Evolutionary conservation across 1,140 invertebrate species (phyloP).

Genomic region (Wiebesia pumilae): DNA sequence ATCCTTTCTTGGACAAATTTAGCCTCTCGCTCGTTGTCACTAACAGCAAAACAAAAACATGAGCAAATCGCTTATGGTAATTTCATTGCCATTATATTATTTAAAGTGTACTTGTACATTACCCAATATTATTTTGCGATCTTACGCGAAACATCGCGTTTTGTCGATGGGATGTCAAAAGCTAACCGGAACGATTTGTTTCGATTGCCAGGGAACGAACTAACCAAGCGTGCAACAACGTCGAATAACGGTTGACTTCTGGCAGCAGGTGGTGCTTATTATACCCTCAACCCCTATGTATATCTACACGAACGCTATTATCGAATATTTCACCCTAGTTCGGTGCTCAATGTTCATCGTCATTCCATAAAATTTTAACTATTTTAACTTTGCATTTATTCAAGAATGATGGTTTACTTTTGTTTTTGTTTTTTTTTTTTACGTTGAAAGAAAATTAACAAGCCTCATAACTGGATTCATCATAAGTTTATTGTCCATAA

Average conservation of each 20-base stretch:
- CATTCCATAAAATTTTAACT: not conserved
- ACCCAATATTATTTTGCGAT: constrained; percentile 67
- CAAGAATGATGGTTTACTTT: not conserved
- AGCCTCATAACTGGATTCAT: too few relatives aligned
- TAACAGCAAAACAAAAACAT: not conserved
- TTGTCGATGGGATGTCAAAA: not conserved
- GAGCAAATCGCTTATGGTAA: not conserved
- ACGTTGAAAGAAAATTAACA: too few relatives aligned
- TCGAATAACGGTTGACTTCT: constrained; percentile 57
- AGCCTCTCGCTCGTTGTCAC: constrained; percentile 78
- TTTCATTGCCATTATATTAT: not conserved
- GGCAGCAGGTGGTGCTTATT: constrained; percentile 60
- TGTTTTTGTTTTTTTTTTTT: not conserved
- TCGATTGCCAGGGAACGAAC: not conserved
- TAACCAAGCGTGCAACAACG: not conserved
- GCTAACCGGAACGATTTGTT: constrained; percentile 17
- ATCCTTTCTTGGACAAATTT: constrained; percentile 85
- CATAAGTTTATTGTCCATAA: not conserved
- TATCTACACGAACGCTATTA: not conserved
- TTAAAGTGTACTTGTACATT: not conserved
- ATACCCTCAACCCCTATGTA: not conserved
- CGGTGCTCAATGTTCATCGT: too few relatives aligned
- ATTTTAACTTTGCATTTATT: not conserved
- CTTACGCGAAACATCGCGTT: constrained; percentile 62
- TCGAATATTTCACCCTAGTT: too few relatives aligned